Evolutionary conservation across 2,113 vertebrate species (phyloP).

Genomic region (Sakesphorus luctuosus): DNA sequence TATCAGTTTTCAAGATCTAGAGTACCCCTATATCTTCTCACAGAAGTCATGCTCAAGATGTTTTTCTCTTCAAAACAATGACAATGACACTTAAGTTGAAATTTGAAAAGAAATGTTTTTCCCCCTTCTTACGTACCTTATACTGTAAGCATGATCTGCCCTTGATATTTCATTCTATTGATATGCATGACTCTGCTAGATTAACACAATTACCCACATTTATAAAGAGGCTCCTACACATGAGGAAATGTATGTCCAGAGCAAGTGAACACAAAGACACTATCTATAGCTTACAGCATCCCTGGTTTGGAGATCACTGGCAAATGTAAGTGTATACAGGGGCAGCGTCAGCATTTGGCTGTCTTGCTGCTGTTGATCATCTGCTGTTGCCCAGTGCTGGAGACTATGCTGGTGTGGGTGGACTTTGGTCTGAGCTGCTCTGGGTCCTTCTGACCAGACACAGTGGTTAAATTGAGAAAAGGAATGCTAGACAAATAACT

Average conservation of each 20-base stretch:
- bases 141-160: too few relatives aligned
- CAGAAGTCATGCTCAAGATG: neutral
- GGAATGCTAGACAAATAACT: neutral
- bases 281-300: neutral
- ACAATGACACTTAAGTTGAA: neutral
- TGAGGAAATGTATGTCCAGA: neutral
- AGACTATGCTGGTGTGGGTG: neutral
- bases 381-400: neutral
- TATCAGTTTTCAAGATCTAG: neutral
- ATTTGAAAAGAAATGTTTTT: neutral
- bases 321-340: neutral
- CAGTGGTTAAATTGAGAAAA: neutral
- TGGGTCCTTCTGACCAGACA: neutral
- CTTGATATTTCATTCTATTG: neutral
- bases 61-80: neutral
- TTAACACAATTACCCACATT: neutral
- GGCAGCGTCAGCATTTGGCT: neutral
- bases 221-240: neutral
- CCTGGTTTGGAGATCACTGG: neutral
- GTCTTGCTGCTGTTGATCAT: neutral
- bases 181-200: neutral
- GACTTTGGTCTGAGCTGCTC: neutral
- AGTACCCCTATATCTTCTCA: neutral
- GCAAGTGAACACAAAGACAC: neutral
- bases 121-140: neutral